Conservation (phyloP, 2,888 invertebrate species). For the Chrysina gloriosa region DNA sequence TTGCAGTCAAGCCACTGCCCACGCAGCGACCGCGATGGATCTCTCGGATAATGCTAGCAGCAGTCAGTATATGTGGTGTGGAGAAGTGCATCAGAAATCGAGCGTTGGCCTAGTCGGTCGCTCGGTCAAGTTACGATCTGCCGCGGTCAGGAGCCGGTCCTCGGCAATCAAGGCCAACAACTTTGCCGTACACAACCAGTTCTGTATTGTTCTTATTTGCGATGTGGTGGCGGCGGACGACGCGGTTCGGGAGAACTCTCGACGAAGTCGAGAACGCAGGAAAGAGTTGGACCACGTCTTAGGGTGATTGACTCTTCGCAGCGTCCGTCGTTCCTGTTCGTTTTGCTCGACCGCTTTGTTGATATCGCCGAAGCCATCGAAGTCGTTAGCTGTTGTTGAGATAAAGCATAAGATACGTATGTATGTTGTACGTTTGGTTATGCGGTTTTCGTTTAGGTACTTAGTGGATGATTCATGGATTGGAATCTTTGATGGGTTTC, state of each 20-base stretch:
- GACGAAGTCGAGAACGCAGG: background rate
- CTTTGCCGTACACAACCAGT: constrained; percentile 47
- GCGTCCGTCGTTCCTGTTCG: background rate
- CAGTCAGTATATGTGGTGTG: no score
- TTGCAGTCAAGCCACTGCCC: background rate
- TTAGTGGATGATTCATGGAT: constrained; percentile 7
- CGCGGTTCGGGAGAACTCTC: background rate
- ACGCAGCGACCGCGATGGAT: background rate
- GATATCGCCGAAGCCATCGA: background rate
- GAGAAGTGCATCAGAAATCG: constrained; percentile 30
- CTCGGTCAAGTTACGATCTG: constrained; percentile 45
- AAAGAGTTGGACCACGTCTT: background rate
- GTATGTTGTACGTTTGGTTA: background rate
- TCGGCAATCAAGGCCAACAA: constrained; percentile 49
- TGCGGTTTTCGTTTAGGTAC: background rate
- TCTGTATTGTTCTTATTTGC: constrained; percentile 49
- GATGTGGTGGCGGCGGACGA: constrained; percentile 15
- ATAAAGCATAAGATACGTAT: background rate
- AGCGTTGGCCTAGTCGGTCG: constrained; percentile 46
- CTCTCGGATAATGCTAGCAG: no score
- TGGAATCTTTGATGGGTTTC: background rate
- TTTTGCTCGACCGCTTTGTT: background rate
- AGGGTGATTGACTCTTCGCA: constrained; percentile 34
- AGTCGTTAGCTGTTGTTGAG: background rate
- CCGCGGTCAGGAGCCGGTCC: constrained; percentile 42